A percentile compares a stretch with the other conserved stretches of the same genome.
Evolutionary conservation across 2,888 invertebrate species (phyloP).

Genomic region (Scaptomyza parva): DNA sequence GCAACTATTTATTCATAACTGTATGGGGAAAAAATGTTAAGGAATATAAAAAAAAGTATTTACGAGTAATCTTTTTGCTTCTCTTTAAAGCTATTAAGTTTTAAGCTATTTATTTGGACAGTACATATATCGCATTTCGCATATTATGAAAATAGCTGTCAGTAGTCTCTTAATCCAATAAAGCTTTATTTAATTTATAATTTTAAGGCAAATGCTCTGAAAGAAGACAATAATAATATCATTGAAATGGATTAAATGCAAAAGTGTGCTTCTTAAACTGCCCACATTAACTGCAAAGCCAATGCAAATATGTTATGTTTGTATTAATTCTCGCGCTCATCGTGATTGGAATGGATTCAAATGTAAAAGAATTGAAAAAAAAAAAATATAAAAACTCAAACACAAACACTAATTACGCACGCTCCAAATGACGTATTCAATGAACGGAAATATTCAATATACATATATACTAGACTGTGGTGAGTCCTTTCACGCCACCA

Average conservation of each 20-base stretch:
- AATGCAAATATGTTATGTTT: background rate
- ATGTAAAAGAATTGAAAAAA: conserved; percentile 18
- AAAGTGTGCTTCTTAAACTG: background rate
- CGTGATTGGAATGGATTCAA: conserved; percentile 2
- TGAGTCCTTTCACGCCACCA: conserved; percentile 3
- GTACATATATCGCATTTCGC: no score
- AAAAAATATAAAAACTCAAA: conserved; percentile 26
- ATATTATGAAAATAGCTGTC: no score
- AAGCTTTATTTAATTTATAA: no score
- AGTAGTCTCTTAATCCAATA: no score
- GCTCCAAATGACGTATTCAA: conserved; percentile 41
- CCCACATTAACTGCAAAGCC: background rate
- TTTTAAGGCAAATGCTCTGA: no score
- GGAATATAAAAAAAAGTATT: no score
- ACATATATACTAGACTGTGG: background rate
- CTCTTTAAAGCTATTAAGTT: no score
- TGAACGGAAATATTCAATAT: conserved; percentile 11
- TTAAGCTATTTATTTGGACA: no score
- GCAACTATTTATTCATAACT: no score
- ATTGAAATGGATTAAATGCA: background rate
- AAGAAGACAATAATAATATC: no score
- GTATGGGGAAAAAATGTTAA: no score
- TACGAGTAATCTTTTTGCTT: no score
- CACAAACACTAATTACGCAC: conserved; percentile 47
- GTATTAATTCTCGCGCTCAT: background rate